A percentile compares a stretch with the other conserved stretches of the same genome.
Conservation (phyloP, 2,888 invertebrate genomes). For the Eristalis pertinax region DNA sequence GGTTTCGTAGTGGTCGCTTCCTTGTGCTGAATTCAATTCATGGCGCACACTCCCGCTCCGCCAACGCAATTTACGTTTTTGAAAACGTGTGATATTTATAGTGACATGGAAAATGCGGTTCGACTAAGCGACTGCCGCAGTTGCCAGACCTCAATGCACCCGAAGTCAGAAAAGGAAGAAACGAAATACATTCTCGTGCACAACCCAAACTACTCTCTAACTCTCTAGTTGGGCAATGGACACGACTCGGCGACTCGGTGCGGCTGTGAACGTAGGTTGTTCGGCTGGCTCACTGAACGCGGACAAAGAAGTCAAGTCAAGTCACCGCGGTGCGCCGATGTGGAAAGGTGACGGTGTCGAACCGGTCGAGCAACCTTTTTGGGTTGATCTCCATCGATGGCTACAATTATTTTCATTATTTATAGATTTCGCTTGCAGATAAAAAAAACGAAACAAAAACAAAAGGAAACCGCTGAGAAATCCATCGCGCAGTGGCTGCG, state of each 20-base stretch:
- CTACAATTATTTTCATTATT: slow-evolving; percentile 57
- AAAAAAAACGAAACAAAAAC: neutral
- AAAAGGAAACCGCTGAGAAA: slow-evolving; percentile 26
- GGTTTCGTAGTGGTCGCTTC: slow-evolving; percentile 14
- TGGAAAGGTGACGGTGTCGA: slow-evolving; percentile 56
- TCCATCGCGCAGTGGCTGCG: slow-evolving; percentile 13
- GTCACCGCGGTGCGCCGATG: slow-evolving; percentile 23
- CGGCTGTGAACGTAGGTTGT: slow-evolving; percentile 30
- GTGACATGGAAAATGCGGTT: slow-evolving; percentile 46
- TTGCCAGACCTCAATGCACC: slow-evolving; percentile 37
- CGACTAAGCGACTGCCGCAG: slow-evolving; percentile 12
- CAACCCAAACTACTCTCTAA: slow-evolving; percentile 64
- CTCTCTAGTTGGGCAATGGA: slow-evolving; percentile 63
- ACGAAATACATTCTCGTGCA: neutral
- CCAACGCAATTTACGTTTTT: slow-evolving; percentile 55
- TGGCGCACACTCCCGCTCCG: slow-evolving; percentile 1
- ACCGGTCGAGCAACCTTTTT: slow-evolving; percentile 60
- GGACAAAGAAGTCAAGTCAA: slow-evolving; percentile 65
- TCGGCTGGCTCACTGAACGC: slow-evolving; percentile 20
- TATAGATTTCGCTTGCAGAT: slow-evolving; percentile 42
- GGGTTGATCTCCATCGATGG: slow-evolving; percentile 63
- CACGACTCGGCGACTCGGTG: neutral
- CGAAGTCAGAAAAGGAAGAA: slow-evolving; percentile 26
- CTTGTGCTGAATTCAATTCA: slow-evolving; percentile 19
- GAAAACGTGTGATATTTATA: slow-evolving; percentile 26